These are phyloP conservation scores for Panagrolaimus sp. DNA, from an alignment of 1,140 invertebrate genomes.

Conservation along the genomic window DNA sequence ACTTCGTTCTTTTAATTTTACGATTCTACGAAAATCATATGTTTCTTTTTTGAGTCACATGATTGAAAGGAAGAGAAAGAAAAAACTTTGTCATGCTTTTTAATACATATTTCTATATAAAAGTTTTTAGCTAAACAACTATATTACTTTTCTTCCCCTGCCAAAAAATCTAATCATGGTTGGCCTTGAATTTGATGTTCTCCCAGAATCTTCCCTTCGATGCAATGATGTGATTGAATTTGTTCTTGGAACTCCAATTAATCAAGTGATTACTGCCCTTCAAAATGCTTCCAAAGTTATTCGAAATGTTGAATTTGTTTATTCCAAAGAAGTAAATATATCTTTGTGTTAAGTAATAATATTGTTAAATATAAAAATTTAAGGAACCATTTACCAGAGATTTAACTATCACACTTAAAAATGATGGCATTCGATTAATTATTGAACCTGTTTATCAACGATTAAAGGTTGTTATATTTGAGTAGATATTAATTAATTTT, in stretches of 20 bases:
- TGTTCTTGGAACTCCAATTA: constrained; percentile 53
- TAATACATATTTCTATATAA: no score
- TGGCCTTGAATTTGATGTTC: constrained; percentile 46
- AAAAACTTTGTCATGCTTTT: no score
- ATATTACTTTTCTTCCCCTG: no score
- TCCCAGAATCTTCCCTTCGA: constrained; percentile 48
- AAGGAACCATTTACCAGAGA: constrained; percentile 54
- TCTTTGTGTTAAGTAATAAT: not conserved
- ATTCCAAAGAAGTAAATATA: constrained; percentile 50
- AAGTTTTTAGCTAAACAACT: no score
- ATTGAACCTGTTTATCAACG: constrained; percentile 49
- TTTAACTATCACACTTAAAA: constrained; percentile 50
- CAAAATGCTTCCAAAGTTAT: constrained; percentile 48
- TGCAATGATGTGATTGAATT: constrained; percentile 53
- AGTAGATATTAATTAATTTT: not conserved
- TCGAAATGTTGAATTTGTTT: constrained; percentile 50
- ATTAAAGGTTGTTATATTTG: constrained; percentile 34
- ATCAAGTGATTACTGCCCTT: constrained; percentile 51
- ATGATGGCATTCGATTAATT: constrained; percentile 51
- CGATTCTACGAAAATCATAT: no score
- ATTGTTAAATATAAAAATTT: constrained; percentile 12
- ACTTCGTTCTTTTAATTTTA: no score
- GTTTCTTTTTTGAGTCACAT: no score
- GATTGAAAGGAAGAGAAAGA: no score
- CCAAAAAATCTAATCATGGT: constrained; percentile 5